Base-by-base conservation (phyloP, 2,888 invertebrate species). In the Megalurothrips usitatus region DNA sequence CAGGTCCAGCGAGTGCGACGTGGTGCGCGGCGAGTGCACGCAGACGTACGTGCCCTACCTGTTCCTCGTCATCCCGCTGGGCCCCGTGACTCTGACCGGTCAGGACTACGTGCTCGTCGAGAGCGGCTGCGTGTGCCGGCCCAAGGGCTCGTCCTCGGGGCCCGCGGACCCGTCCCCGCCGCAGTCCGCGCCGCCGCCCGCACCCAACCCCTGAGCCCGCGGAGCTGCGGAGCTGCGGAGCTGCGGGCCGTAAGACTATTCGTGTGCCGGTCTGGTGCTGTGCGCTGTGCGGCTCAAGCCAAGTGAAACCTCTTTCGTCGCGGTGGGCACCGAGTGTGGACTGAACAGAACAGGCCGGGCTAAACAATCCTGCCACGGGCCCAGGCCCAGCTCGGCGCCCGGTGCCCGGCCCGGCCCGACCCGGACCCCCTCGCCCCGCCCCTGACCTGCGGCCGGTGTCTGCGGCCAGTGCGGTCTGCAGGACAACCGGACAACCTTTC, bases 41-140 rank as follows among this genome's bases (percentile, higher is more conserved):
- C 96, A 96, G 87, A 96, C 96, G 0, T 95, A 94, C 88, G 94
- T 96, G 84, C 96, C 96, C 17, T 96, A 96, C 87, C 88, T 97
- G 84, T 97, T 97, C 88, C 90, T 96, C 87, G 96, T 96, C 82
- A 93, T 96, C 82, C 96, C 96, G 0, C 87, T 96, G 81, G 96
- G 96, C 10, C 96, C 96, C 19, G 96, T 96, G 26, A 96, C 96
- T 17, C 88, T 96, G 26, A 96, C 96, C 6, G 96, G 96, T 9
- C 96, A 96, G 87, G 96, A 96, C 88, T 97, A 97, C 88, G 96
- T 97, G n/a, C 89, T 97, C 80, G 96, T 97, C 47, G 96, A 97
- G 87, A 96, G 95, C 85, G 96, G 96, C n/a, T 97, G 96, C 87
- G 95, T 96, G 48, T 97, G 96, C 87, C 90, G 91, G 84, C 92